These are phyloP conservation scores for Cetoscarus ocellatus DNA, from an alignment of 2,797 vertebrate species.

Conservation along the genomic window DNA sequence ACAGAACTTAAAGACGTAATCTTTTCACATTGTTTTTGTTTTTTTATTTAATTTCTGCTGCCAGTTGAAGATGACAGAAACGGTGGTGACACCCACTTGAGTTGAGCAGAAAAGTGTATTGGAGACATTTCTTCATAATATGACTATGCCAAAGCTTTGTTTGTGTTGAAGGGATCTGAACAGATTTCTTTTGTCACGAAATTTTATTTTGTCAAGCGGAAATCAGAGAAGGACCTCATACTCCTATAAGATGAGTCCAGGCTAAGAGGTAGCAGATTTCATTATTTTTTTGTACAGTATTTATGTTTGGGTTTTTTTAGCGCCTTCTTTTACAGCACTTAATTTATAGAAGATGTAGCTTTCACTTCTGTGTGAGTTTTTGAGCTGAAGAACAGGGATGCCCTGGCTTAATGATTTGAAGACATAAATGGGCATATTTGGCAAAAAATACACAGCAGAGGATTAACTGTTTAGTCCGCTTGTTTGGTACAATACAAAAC, in stretches of 20 bases:
- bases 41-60: slow-evolving; percentile 56
- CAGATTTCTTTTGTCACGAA: slow-evolving; percentile 40
- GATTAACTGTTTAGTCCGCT: slow-evolving; percentile 9
- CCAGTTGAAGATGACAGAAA: slow-evolving; percentile 32
- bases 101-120: slow-evolving; percentile 38
- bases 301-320: slow-evolving; percentile 89
- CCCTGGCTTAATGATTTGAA: slow-evolving; percentile 13
- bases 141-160: slow-evolving; percentile 67
- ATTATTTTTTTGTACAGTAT: slow-evolving; percentile 89
- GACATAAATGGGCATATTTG: slow-evolving; percentile 6
- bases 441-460: slow-evolving; percentile 1
- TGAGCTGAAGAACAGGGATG: slow-evolving; percentile 47
- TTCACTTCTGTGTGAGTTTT: slow-evolving; percentile 61
- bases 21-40: slow-evolving; percentile 52
- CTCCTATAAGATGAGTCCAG: slow-evolving; percentile 43
- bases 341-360: slow-evolving; percentile 89
- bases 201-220: slow-evolving; percentile 34
- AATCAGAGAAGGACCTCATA: slow-evolving; percentile 29
- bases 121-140: slow-evolving; percentile 56
- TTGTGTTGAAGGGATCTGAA: slow-evolving; percentile 36
- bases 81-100: slow-evolving; percentile 51
- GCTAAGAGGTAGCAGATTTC: slow-evolving; percentile 65
- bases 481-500: slow-evolving; percentile 2
- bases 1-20: slow-evolving; percentile 43
- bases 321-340: slow-evolving; percentile 88